phyloP scores from a whole-genome alignment of 1,140 invertebrate genomes.

The Drosophila sturtevanti region DNA sequence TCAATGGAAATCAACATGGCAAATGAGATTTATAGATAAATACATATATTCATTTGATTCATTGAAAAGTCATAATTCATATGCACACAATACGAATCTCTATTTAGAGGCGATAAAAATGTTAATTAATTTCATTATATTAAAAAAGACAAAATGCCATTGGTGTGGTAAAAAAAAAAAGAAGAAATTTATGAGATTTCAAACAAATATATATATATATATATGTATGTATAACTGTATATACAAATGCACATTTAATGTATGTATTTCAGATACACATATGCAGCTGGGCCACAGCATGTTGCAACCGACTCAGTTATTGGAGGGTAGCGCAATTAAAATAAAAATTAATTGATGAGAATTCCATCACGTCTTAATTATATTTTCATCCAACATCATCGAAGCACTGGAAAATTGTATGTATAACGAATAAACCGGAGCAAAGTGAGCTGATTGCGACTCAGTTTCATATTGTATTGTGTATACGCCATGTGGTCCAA shows the following conservation, averaged over 20 bases:
- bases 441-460: not conserved
- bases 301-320: conserved; percentile 47
- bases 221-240: not conserved
- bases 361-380: conserved; percentile 74
- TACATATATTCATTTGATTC: conserved; percentile 40
- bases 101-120: conserved; percentile 47
- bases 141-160: conserved; percentile 31
- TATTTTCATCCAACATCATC: conserved; percentile 41
- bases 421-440: not conserved
- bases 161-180: conserved; percentile 13
- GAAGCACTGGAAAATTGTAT: conserved; percentile 1
- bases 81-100: conserved; percentile 1
- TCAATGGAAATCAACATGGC: not conserved
- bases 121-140: conserved; percentile 50
- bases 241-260: not conserved
- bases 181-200: not conserved
- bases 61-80: conserved; percentile 40
- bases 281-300: not conserved
- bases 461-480: conserved; percentile 17
- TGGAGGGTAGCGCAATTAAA: conserved; percentile 44
- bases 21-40: not conserved
- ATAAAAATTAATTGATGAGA: conserved; percentile 74
- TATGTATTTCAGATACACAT: too few species aligned
- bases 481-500: conserved; percentile 32
- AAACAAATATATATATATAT: conserved; percentile 1